Base-by-base conservation (phyloP, 2,113 vertebrate genomes). In the Colossoma macropomum region DNA sequence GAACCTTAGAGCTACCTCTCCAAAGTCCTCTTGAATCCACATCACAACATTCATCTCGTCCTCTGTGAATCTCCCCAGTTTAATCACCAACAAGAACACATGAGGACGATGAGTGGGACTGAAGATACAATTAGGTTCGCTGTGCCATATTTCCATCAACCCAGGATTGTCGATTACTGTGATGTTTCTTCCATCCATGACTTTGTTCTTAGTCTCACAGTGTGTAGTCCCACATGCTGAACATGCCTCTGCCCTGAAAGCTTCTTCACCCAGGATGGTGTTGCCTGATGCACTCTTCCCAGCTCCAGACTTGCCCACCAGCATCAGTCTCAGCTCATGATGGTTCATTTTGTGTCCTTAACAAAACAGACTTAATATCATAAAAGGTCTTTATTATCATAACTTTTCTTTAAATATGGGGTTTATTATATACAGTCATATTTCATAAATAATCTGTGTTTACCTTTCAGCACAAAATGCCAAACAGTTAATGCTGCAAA, bases 251-350 rank as follows among this genome's bases (percentile, higher is more conserved):
- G 90, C 89, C 77, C 80, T 92, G 52, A 94, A 94, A 77, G 66
- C 87, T 5, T 80, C 79, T 74, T 89, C 89, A 7, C 90, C 91
- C 0, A 93, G 89, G 84, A 94, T 91, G 68, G 92, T 94, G 88
- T 94, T 94, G 85, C 93, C 93, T 79, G 92, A 76, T 4, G 93
- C 91, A 54, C 93, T 94, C 86, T 94, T 94, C 16, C 93, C 93
- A 32, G 89, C 92, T 59, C 93, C 93, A 11, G 93, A 92, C 82
- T 92, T 94, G 0, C 93, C 93, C 79, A 94, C 89, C 52, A 94
- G 85, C 77, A 94, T 92, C 1, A 94, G 91, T 81, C 92, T 86
- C 50, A 93, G 41, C 4, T 90, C 90, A 75, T 11, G 60, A 63
- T 73, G 54, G 6, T 75, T 23, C 0, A 77, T 2, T 32, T 72